Evolutionary conservation across 1,140 invertebrate species (phyloP), one percentile per base, ranked within the genome.

Genomic region (Heterodera schachtii): DNA sequence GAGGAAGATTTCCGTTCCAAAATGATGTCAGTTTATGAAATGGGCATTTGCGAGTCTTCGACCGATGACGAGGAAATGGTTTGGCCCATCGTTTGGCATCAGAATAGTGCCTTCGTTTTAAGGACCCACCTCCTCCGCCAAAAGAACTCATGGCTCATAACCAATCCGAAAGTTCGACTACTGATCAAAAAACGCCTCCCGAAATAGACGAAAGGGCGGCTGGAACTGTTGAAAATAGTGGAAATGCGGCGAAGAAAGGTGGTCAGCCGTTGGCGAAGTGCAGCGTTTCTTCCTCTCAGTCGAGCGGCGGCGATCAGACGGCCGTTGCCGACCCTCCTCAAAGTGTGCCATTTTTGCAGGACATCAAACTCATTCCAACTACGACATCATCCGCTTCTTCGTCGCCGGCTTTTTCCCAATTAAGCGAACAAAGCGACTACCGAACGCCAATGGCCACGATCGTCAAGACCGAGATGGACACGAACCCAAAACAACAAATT

Each of bases 11-110:
- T 78, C 43, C 77, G 77, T 21, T 66, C 77, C 31, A 69, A 70
- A 66, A 78, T 78, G 31, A 78, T 78, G 77, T 13, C 52, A 70
- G 77, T 41, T 46, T 78, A 78, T 70, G 77, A 69, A 69, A 78
- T 64, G 64, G 21, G 41, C 70, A 43, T 70, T 21, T 78, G 21
- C 70, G 77, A 78, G 70, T 78, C 77, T 21, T 78, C 64, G 2
- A 70, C 77, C 31, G 66, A 66, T 67, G 77, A 78, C 21, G 47
- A 78, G 60, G 77, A 78, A 44, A 78, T 78, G 77, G 57, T 64
- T 16, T 19, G 13, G 1, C 11, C 57, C 11, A 19, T 64, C 4
- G 0, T 64, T 64, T 3, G 13, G 11, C 57, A 4, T 16, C 57
- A 64, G 19, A 16, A 64, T 64, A 64, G 5, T 13, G 57, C 19